A percentile compares a stretch with the other conserved stretches of the same genome.
phyloP scores from a whole-genome alignment of 2,113 vertebrate genomes.

The Nothoprocta perdicaria region DNA sequence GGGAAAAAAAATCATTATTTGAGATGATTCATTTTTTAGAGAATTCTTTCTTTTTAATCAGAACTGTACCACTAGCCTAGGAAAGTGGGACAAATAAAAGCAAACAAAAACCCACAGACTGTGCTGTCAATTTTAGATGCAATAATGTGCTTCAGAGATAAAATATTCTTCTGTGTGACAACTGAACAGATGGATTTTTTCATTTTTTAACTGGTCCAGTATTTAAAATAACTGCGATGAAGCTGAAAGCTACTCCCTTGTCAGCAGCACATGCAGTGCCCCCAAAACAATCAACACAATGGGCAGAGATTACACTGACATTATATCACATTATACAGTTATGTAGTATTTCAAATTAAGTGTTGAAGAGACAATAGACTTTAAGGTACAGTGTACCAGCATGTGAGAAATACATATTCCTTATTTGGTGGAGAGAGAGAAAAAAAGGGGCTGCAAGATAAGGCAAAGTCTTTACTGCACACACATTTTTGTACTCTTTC shows the following conservation, averaged over 20 bases:
- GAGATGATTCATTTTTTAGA: not conserved
- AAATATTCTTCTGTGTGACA: not conserved
- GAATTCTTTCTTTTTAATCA: not conserved
- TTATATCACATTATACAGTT: not conserved
- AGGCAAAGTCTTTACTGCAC: not conserved
- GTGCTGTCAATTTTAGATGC: slow-evolving; percentile 2
- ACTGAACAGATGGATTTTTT: not conserved
- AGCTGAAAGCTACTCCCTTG: not conserved
- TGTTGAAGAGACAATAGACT: not conserved
- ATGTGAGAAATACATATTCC: rapidly evolving
- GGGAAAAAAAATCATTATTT: not conserved
- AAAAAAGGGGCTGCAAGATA: rapidly evolving
- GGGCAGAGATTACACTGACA: not conserved
- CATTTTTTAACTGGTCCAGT: not conserved
- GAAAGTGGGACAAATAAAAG: not conserved
- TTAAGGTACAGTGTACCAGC: not conserved
- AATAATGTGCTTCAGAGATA: not conserved
- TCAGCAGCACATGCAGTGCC: not conserved
- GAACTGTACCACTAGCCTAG: not conserved
- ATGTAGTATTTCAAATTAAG: not conserved
- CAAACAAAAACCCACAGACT: not conserved
- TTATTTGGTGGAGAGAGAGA: not conserved
- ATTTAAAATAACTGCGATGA: not conserved
- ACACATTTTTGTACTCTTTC: not conserved
- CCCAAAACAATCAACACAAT: not conserved